phyloP scores from a whole-genome alignment of 2,797 vertebrate genomes.

The Pangasius krempfi region DNA sequence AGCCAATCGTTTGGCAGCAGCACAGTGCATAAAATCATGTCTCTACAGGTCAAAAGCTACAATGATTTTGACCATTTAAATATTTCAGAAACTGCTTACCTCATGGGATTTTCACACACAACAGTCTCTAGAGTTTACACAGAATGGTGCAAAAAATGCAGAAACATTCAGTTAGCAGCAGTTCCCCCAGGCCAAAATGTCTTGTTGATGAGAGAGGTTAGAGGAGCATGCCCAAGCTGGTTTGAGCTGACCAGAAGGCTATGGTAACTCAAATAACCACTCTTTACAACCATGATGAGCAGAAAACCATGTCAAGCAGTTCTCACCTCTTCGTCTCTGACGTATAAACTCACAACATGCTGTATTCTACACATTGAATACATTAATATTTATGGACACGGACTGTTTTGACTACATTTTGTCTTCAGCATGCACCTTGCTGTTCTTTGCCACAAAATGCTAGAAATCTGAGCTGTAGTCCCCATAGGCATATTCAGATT shows the following conservation, averaged over 20 bases:
- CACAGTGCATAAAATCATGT: not conserved
- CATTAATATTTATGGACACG: not conserved
- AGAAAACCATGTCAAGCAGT: not conserved
- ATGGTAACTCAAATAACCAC: not conserved
- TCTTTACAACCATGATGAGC: not conserved
- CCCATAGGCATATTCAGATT: conserved; percentile 3
- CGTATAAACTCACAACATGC: not conserved
- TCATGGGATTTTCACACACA: not conserved
- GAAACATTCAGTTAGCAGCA: not conserved
- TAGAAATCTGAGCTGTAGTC: not conserved
- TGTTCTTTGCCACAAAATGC: not conserved
- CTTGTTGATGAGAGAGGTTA: not conserved
- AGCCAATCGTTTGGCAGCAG: not conserved
- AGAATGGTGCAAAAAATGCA: not conserved
- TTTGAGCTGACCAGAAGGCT: not conserved
- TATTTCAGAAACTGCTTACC: not conserved
- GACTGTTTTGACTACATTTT: not conserved
- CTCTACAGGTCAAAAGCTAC: not conserved
- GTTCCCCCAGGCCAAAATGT: not conserved
- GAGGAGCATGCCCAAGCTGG: not conserved
- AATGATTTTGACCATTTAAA: not conserved
- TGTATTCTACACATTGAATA: not conserved
- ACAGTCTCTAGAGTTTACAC: too few relatives aligned
- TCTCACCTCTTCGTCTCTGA: not conserved
- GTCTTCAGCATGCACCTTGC: not conserved